Evolutionary conservation across 2,888 invertebrate genomes (phyloP), one percentile per base, ranked within the genome.

Genomic region (Morpho deidamia): DNA sequence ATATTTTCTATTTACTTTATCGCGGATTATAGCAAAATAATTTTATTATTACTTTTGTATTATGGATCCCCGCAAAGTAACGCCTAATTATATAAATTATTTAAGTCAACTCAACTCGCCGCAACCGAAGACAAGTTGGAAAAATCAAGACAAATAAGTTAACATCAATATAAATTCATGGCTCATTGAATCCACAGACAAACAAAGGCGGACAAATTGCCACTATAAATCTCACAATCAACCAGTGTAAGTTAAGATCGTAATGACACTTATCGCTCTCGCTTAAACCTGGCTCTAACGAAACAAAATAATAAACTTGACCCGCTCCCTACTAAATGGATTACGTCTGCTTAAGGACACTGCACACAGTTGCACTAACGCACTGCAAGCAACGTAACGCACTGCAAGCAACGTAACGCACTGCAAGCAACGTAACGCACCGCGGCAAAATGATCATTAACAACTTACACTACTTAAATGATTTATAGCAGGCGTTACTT

Each of bases 281-380:
- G 44, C 50, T 58, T 47, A 53, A 58, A 53, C 43, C 33, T 40
- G 44, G 44, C 42, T 14, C 46, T 55, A 23, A 49, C 35, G 32
- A 37, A 48, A 49, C 51, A 43, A 40, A 46, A 39, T 55, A 14
- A 44, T 40, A 47, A 39, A 32, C 33, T 44, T 11, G 33, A 23
- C 12, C 38, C 32, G 11, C 55, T 56, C 61, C 58, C 57, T 60
- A 57, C 60, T 60, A 58, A 61, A 57, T 51, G 56, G 58, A 61
- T 62, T 62, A 58, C 55, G 4, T 5, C 1, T 3, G 37, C 8
- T 37, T 37, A 37, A 37, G 37, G 37, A 8, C 8, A 37, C 8
- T 37, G 37, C n/a, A 37, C 5, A 37, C 37, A 37, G 37, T n/a
- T n/a, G n/a, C n/a, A n/a, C n/a, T n/a, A n/a, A 37, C n/a, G 8